A percentile compares a stretch with the other conserved stretches of the same genome.
Evolutionary conservation across 2,113 vertebrate species (phyloP).

Genomic region (Limnothrissa miodon): DNA sequence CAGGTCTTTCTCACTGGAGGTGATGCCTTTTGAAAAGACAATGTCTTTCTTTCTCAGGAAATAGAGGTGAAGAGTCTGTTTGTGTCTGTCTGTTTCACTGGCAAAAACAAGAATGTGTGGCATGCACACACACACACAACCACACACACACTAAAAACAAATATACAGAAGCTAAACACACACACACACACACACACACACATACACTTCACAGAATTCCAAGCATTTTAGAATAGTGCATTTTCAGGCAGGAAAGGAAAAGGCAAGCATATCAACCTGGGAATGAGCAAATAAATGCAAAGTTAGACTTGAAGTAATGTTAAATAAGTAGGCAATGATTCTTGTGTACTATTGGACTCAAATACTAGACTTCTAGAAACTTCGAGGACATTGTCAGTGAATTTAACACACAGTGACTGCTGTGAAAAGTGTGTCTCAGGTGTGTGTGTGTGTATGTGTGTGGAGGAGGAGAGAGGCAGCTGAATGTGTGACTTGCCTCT

Average conservation of each 20-base stretch:
- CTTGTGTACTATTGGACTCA: neutral
- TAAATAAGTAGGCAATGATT: neutral
- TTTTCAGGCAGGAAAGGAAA: neutral
- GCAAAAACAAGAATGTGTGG: neutral
- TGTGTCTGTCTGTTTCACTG: neutral
- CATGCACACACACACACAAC: constrained; percentile 13
- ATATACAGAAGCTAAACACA: neutral
- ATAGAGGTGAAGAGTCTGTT: neutral
- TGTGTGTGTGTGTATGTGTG: constrained; percentile 6
- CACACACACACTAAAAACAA: neutral
- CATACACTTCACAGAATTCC: neutral
- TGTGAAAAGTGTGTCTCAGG: neutral
- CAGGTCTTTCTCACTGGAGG: constrained; percentile 9
- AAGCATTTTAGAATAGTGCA: neutral
- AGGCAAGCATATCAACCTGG: neutral
- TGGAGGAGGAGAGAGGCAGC: neutral
- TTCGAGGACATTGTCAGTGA: neutral
- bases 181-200: neutral
- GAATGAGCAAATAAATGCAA: neutral
- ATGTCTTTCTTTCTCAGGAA: constrained; percentile 23
- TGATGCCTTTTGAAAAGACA: constrained; percentile 35
- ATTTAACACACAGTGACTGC: neutral
- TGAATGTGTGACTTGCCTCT: neutral
- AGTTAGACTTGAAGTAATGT: neutral
- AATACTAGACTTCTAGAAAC: neutral